Evolutionary conservation across 2,113 vertebrate species (phyloP).

Genomic region (Cephalophus harveyi): DNA sequence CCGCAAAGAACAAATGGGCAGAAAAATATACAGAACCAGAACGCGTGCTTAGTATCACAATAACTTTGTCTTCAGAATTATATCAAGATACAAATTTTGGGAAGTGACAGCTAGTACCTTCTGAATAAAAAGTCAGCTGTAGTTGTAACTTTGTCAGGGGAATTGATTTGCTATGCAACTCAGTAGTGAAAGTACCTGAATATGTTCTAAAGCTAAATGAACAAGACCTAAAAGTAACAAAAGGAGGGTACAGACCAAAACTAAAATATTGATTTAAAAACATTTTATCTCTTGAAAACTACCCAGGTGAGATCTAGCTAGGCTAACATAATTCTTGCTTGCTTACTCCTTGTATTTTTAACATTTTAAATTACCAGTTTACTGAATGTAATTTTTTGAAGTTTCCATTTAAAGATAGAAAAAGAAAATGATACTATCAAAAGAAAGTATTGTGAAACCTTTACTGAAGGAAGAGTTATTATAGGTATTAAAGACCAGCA

Average conservation of each 20-base stretch:
- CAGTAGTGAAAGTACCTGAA: conserved; percentile 46
- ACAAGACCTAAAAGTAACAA: neutral
- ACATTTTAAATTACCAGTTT: neutral
- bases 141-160: conserved; percentile 56
- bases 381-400: neutral
- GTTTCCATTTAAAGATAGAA: neutral
- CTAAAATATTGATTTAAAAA: neutral
- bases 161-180: conserved; percentile 71
- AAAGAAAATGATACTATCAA: neutral
- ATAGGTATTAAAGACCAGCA: neutral
- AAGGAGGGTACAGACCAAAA: neutral
- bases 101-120: neutral
- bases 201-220: conserved; percentile 32
- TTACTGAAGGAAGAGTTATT: neutral
- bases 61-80: conserved; percentile 4
- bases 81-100: neutral
- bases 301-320: neutral
- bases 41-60: neutral
- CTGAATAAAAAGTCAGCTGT: conserved; percentile 37
- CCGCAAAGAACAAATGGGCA: neutral
- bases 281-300: neutral
- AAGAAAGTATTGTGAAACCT: neutral
- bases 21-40: neutral
- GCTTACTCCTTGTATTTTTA: neutral
- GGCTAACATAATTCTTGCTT: neutral